Conservation (phyloP, 2,888 invertebrate species). For the Penaeus monodon region DNA sequence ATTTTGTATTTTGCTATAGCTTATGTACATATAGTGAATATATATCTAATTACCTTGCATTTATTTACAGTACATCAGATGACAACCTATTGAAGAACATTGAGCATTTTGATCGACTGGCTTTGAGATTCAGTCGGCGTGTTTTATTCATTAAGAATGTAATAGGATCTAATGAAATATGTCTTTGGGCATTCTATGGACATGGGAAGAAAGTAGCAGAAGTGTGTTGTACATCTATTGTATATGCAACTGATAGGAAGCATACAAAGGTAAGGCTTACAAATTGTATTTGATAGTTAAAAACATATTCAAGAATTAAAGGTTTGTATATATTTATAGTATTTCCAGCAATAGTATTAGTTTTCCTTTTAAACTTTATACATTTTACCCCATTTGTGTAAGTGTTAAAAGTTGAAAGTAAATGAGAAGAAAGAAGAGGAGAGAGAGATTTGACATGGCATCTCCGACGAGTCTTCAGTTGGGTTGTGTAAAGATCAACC, state of each 20-base stretch:
- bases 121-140: slow-evolving; percentile 92
- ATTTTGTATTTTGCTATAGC: background rate
- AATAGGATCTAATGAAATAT: slow-evolving; percentile 97
- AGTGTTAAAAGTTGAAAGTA: background rate
- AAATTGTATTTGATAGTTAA: background rate
- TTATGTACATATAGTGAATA: background rate
- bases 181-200: slow-evolving; percentile 99
- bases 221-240: slow-evolving; percentile 98
- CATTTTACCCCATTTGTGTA: too few relatives aligned
- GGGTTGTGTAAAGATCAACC: slow-evolving; percentile 65
- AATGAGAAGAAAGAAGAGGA: too few relatives aligned
- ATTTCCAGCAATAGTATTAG: too few relatives aligned
- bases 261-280: slow-evolving; percentile 84
- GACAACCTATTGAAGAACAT: slow-evolving; percentile 98
- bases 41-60: background rate
- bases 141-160: slow-evolving; percentile 98
- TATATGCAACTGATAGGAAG: slow-evolving; percentile 98
- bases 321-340: too few relatives aligned
- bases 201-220: slow-evolving; percentile 97
- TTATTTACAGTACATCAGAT: slow-evolving; percentile 84
- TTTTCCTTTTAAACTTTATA: too few relatives aligned
- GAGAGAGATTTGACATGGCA: slow-evolving; percentile 12
- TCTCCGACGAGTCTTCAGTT: slow-evolving; percentile 66
- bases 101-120: slow-evolving; percentile 97
- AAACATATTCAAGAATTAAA: background rate